These are phyloP conservation scores for Linnaemya tessellans DNA, from an alignment of 2,888 invertebrate species.

Conservation along the genomic window DNA sequence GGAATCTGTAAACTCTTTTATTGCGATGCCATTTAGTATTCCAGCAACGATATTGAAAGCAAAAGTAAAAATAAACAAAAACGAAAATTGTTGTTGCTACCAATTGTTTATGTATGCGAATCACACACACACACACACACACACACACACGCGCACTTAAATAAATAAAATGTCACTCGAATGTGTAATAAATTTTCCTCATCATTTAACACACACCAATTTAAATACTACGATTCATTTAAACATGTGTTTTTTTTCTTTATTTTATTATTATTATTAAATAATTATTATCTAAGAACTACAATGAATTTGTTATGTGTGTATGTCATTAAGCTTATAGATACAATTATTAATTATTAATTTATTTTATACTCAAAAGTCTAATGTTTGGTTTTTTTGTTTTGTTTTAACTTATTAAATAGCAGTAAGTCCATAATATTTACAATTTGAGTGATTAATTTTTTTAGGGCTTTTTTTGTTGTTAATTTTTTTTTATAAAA, in stretches of 20 bases:
- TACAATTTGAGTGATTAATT: slow-evolving; percentile 38
- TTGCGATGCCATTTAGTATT: too few species aligned
- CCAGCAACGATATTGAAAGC: too few species aligned
- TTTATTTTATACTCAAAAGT: slow-evolving; percentile 7
- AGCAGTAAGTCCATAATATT: slow-evolving; percentile 38
- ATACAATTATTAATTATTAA: background rate
- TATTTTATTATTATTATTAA: slow-evolving; percentile 2
- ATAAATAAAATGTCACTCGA: background rate
- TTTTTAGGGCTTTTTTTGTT: background rate
- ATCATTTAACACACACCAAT: slow-evolving; percentile 11
- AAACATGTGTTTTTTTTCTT: background rate
- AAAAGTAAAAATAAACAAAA: background rate
- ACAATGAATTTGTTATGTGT: slow-evolving; percentile 16
- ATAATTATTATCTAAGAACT: slow-evolving; percentile 41
- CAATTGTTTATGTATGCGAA: background rate
- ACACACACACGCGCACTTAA: background rate
- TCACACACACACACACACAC: too few species aligned
- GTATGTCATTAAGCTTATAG: slow-evolving; percentile 6
- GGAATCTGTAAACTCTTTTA: too few species aligned
- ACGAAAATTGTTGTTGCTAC: background rate
- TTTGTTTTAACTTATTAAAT: slow-evolving; percentile 16
- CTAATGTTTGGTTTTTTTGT: background rate
- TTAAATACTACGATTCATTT: slow-evolving; percentile 8
- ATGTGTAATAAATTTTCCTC: background rate
- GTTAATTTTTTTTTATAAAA: slow-evolving; percentile 32